Percentiles rank a stretch among this genome's conserved stretches.
Evolutionary conservation across 2,113 vertebrate genomes (phyloP).

Genomic region (Pleuronectes platessa): DNA sequence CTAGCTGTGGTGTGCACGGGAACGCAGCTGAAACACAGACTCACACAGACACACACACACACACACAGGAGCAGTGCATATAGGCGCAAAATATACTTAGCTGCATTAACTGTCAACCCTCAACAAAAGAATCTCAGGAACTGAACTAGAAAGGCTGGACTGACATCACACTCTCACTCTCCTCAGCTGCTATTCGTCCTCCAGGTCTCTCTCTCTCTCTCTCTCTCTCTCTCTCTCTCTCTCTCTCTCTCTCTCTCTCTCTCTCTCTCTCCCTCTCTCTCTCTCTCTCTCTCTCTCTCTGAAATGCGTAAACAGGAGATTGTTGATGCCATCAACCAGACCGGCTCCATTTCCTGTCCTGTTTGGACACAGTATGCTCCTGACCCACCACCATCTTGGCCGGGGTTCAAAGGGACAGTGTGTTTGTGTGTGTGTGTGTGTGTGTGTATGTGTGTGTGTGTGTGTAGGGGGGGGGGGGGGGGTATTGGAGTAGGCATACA

Average conservation of each 20-base stretch:
- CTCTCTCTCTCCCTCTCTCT: background rate
- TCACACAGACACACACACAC: background rate
- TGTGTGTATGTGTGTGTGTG: background rate
- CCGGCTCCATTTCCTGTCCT: conserved; percentile 49
- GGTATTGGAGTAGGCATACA: conserved; percentile 25
- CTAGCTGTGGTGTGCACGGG: too few relatives aligned
- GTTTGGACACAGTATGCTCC: conserved; percentile 29
- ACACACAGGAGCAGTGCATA: conserved; percentile 18
- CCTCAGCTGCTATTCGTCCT: conserved; percentile 4
- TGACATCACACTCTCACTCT: conserved; percentile 36
- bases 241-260: background rate
- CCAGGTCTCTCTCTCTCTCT: background rate
- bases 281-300: background rate
- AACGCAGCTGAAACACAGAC: conserved; percentile 1
- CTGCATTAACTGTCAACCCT: conserved; percentile 52
- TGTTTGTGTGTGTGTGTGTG: conserved; percentile 20
- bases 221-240: background rate
- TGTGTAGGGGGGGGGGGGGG: conserved; percentile 2
- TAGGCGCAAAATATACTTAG: conserved; percentile 43
- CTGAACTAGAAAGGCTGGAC: conserved; percentile 34
- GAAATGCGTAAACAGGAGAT: conserved; percentile 31
- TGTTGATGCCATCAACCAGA: conserved; percentile 29
- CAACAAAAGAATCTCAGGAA: conserved; percentile 37
- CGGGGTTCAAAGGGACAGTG: conserved; percentile 65
- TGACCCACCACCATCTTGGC: conserved; percentile 59